Evolutionary conservation across 1,140 invertebrate genomes (phyloP), one percentile per base, ranked within the genome.

Genomic region (Arctopsyche grandis): DNA sequence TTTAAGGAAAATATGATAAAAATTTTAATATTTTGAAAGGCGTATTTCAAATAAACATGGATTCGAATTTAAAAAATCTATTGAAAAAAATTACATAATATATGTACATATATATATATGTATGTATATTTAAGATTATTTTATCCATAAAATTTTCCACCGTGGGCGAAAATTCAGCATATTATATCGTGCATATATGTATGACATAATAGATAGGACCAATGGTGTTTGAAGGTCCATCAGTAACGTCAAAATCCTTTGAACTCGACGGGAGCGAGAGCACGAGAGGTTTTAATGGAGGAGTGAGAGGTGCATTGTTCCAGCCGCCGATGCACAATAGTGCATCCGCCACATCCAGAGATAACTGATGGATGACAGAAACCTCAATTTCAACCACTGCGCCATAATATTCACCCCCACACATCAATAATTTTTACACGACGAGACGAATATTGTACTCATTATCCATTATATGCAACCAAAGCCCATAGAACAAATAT

Each of bases 211-310:
- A 16, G 3, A 52, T 52, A 52, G 48, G 16, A 10, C 48, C 10
- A 16, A 12, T 52, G 48, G 85, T 84, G 84, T 84, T 85, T 84
- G 83, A 70, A 84, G 84, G 84, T 84, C 83, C 83, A 84, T 79
- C 82, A 73, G 14, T 56, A 70, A 69, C 29, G 83, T 84, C 63
- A 26, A 85, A 86, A 87, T 85, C 87, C 86, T 86, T 88, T 86
- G 86, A 87, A 86, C 87, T 85, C 84, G 58, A 21, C 84, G 85
- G 86, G 87, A 87, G 87, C 86, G 86, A 82, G 84, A 85, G 85
- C 86, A 86, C 87, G 86, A 86, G 86, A 88, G 74, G 74, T 63
- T 60, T 87, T 86, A 84, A 83, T 84, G 85, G 85, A 86, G 86
- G 84, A 85, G 85, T 85, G 84, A 85, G 84, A 84, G 81, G 79